A percentile compares a stretch with the other conserved stretches of the same genome.
These are phyloP conservation scores for Halocaridina rubra DNA, from an alignment of 2,888 invertebrate genomes.

Conservation along the genomic window DNA sequence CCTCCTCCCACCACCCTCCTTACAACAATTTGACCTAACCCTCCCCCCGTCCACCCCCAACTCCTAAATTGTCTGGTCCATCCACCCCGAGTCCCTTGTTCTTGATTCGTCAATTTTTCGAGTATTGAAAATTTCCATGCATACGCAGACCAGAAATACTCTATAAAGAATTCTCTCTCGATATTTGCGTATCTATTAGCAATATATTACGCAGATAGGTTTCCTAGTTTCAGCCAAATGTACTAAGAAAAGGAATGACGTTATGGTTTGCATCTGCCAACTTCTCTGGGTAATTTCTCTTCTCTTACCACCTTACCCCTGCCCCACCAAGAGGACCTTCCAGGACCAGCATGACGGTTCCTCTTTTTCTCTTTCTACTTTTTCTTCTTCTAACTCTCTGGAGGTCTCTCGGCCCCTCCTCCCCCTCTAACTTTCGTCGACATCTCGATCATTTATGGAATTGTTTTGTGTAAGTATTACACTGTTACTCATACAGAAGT, in stretches of 20 bases:
- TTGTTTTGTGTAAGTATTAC: too few relatives aligned
- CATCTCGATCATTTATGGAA: not conserved
- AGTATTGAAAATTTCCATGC: too few relatives aligned
- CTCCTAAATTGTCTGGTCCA: conserved; percentile 29
- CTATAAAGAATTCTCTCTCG: too few relatives aligned
- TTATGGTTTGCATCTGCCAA: conserved; percentile 28
- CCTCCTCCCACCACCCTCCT: not conserved
- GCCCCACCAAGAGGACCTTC: not conserved
- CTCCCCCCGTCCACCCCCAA: too few relatives aligned
- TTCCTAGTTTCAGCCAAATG: too few relatives aligned
- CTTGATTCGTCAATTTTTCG: not conserved
- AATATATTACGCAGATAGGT: too few relatives aligned
- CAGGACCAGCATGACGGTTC: not conserved
- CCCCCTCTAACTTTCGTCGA: not conserved
- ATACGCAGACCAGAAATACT: too few relatives aligned
- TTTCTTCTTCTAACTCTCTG: not conserved
- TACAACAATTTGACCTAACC: not conserved
- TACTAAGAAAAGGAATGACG: conserved; percentile 21
- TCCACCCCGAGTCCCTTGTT: not conserved
- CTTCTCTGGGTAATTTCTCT: conserved; percentile 31
- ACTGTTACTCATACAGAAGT: too few relatives aligned
- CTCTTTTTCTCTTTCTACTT: not conserved
- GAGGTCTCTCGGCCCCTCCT: not conserved
- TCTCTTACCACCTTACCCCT: not conserved
- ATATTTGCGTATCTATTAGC: too few relatives aligned